A percentile compares a stretch with the other conserved stretches of the same genome.
These are phyloP conservation scores for Ferrisia virgata DNA, from an alignment of 2,888 invertebrate species.

Conservation along the genomic window DNA sequence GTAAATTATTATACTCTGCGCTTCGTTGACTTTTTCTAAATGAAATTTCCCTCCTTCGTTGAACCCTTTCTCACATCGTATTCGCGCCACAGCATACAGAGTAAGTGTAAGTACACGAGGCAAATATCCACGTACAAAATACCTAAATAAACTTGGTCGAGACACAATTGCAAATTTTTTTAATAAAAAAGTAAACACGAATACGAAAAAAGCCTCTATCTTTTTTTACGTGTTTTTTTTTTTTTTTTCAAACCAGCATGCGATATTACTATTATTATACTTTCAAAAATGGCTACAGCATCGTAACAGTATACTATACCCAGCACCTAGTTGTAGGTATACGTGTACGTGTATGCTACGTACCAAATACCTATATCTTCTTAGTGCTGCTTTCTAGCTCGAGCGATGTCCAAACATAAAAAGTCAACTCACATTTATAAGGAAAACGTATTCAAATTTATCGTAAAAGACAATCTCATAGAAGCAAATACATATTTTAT, in stretches of 20 bases:
- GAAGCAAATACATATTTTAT: background rate
- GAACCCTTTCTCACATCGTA: background rate
- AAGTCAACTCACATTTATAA: background rate
- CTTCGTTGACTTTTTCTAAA: slow-evolving; percentile 9
- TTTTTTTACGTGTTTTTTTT: background rate
- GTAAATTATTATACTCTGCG: background rate
- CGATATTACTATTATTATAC: background rate
- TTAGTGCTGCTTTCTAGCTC: too few species aligned
- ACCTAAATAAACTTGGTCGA: background rate
- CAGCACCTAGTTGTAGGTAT: background rate
- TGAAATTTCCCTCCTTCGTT: background rate
- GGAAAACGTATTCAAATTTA: background rate
- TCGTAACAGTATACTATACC: background rate
- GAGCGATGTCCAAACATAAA: background rate
- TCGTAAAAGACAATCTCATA: background rate
- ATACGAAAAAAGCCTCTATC: background rate
- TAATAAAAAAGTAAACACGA: background rate
- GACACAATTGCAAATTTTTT: slow-evolving; percentile 3
- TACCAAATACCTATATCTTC: too few species aligned
- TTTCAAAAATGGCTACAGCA: background rate
- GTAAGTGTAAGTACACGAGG: too few species aligned
- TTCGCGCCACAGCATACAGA: background rate
- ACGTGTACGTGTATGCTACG: too few species aligned
- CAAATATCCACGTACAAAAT: too few species aligned
- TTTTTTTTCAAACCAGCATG: background rate